Conservation (phyloP, 2,113 vertebrate species). For the Psammodynastes pulverulentus region DNA sequence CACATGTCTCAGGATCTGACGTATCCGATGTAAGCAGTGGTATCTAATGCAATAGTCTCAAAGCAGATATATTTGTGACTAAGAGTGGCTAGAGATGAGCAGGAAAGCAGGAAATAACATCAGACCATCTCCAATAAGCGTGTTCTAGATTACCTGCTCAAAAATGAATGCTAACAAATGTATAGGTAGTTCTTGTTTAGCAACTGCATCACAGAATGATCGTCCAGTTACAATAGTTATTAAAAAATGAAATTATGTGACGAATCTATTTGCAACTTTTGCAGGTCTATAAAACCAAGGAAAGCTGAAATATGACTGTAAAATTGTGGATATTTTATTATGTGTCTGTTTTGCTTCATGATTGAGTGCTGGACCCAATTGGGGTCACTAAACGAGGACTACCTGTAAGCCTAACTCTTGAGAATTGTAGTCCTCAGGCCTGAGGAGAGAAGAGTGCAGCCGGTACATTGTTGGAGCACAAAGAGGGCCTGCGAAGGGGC, state of each 20-base stretch:
- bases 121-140: background rate
- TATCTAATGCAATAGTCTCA: background rate
- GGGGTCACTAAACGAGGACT: background rate
- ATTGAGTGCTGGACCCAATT: background rate
- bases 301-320: background rate
- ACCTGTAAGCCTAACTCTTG: background rate
- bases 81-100: background rate
- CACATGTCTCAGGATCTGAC: background rate
- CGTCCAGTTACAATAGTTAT: background rate
- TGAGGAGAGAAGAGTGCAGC: too few relatives aligned
- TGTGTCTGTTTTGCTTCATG: background rate
- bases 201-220: background rate
- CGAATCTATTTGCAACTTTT: background rate
- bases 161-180: background rate
- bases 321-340: background rate
- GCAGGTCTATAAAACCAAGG: background rate
- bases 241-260: background rate
- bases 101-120: background rate
- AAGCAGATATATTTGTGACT: too few relatives aligned
- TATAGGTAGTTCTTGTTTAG: background rate
- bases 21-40: background rate
- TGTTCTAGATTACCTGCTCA: background rate
- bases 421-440: background rate
- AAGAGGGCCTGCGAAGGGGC: too few relatives aligned
- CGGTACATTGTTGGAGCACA: too few relatives aligned